phyloP scores from a whole-genome alignment of 1,140 invertebrate genomes.

The Gonioctena quinquepunctata region DNA sequence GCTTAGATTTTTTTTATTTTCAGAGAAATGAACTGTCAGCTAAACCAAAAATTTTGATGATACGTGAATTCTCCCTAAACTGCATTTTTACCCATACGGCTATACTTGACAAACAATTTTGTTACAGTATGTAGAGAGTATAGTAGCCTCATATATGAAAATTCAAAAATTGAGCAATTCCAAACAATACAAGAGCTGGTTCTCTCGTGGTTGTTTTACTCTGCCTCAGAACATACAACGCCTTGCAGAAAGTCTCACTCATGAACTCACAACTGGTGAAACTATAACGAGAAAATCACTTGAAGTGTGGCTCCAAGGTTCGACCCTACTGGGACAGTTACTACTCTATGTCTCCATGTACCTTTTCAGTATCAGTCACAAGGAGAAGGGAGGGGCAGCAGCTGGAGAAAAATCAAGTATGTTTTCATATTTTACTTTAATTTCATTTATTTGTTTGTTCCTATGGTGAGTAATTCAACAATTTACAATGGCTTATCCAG shows the following conservation, averaged over 20 bases:
- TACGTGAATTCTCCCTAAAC: too few species aligned
- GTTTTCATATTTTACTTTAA: too few species aligned
- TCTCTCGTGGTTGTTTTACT: conserved; percentile 48
- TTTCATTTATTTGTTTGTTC: too few species aligned
- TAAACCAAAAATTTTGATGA: too few species aligned
- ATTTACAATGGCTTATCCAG: too few species aligned
- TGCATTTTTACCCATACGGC: too few species aligned
- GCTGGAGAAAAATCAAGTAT: conserved; percentile 18
- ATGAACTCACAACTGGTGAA: conserved; percentile 47
- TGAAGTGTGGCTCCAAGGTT: conserved; percentile 51
- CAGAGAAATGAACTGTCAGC: too few species aligned
- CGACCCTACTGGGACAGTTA: conserved; percentile 49
- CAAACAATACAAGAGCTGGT: conserved; percentile 53
- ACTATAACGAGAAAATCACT: conserved; percentile 41
- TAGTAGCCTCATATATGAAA: conserved; percentile 64
- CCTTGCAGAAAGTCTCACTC: conserved; percentile 52
- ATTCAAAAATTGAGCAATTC: conserved; percentile 57
- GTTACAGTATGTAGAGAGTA: conserved; percentile 62
- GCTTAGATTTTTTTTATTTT: too few species aligned
- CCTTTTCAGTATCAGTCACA: conserved; percentile 52
- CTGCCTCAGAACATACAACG: conserved; percentile 52
- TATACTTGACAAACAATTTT: too few species aligned
- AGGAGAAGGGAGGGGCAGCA: conserved; percentile 37
- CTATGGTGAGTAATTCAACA: too few species aligned
- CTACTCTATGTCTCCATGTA: conserved; percentile 53